These are phyloP conservation scores for Synodontis membranacea DNA, from an alignment of 2,113 vertebrate genomes.

Conservation along the genomic window DNA sequence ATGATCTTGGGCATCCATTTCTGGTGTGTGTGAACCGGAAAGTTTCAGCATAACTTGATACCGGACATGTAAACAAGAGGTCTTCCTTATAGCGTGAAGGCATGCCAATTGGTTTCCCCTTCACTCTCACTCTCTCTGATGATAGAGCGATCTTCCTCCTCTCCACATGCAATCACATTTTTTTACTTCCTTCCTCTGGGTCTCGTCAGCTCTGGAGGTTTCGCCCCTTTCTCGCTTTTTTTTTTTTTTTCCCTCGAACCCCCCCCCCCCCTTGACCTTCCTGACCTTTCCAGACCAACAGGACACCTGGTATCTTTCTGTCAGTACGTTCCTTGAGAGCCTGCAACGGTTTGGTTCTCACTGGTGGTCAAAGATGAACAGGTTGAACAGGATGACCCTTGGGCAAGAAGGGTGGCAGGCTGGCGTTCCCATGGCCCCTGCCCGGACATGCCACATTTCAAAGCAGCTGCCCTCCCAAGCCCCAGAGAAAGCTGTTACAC, in stretches of 20 bases:
- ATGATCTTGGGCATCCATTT: not conserved
- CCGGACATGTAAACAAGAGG: conserved; percentile 45
- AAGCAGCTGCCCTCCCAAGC: conserved; percentile 60
- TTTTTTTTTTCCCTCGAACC: conserved; percentile 34
- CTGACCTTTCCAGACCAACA: conserved; percentile 31
- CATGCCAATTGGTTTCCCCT: conserved; percentile 35
- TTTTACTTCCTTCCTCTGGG: conserved; percentile 37
- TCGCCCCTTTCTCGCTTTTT: conserved; percentile 3
- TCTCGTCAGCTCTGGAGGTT: conserved; percentile 10
- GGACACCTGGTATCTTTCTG: conserved; percentile 30
- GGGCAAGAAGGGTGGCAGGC: conserved; percentile 59
- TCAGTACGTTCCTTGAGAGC: conserved; percentile 15
- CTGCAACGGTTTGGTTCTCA: conserved; percentile 47
- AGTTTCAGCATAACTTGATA: conserved; percentile 40
- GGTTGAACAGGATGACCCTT: conserved; percentile 59
- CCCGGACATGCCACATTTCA: conserved; percentile 63
- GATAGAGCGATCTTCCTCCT: not conserved
- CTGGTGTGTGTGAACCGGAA: conserved; percentile 38
- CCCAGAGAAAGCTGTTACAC: conserved; percentile 38
- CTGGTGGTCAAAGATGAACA: conserved; percentile 50
- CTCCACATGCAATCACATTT: conserved; percentile 26
- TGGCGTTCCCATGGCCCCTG: conserved; percentile 65
- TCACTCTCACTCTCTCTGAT: conserved; percentile 38
- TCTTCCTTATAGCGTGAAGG: conserved; percentile 37
- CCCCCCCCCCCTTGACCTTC: conserved; percentile 37